These are phyloP conservation scores for Monomorium pharaonis DNA, from an alignment of 1,140 invertebrate species.

Conservation along the genomic window DNA sequence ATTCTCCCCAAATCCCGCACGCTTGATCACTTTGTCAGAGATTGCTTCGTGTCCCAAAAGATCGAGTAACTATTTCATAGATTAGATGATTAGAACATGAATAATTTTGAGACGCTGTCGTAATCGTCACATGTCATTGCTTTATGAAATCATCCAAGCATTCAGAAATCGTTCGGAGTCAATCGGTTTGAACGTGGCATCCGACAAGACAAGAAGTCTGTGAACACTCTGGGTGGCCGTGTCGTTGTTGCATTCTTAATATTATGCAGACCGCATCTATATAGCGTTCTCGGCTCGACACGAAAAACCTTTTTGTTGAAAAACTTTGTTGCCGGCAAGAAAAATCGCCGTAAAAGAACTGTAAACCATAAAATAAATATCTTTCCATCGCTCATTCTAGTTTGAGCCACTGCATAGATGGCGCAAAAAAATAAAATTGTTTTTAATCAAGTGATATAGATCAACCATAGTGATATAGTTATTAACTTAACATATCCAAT, in stretches of 20 bases:
- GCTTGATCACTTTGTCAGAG: too few species aligned
- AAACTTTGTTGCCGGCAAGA: slow-evolving; percentile 30
- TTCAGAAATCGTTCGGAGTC: slow-evolving; percentile 7
- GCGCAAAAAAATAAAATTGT: neutral
- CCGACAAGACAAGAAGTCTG: slow-evolving; percentile 22
- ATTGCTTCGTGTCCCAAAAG: neutral
- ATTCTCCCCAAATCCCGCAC: too few species aligned
- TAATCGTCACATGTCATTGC: neutral
- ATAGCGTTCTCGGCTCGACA: slow-evolving; percentile 59
- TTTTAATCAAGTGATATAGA: neutral
- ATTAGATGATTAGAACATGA: neutral
- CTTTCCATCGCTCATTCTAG: slow-evolving; percentile 4
- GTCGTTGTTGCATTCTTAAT: slow-evolving; percentile 73
- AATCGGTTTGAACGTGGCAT: slow-evolving; percentile 9
- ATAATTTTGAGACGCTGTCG: neutral
- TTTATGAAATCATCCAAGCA: slow-evolving; percentile 44
- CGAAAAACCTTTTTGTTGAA: too few species aligned
- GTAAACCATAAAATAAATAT: slow-evolving; percentile 44
- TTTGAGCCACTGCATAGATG: neutral
- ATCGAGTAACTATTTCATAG: neutral
- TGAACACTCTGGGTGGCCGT: slow-evolving; percentile 72
- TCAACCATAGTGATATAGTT: too few species aligned
- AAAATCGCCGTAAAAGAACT: slow-evolving; percentile 62
- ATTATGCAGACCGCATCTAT: slow-evolving; percentile 73
- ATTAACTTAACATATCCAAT: too few species aligned